phyloP scores from a whole-genome alignment of 2,113 vertebrate genomes.

The Catagonus wagneri region DNA sequence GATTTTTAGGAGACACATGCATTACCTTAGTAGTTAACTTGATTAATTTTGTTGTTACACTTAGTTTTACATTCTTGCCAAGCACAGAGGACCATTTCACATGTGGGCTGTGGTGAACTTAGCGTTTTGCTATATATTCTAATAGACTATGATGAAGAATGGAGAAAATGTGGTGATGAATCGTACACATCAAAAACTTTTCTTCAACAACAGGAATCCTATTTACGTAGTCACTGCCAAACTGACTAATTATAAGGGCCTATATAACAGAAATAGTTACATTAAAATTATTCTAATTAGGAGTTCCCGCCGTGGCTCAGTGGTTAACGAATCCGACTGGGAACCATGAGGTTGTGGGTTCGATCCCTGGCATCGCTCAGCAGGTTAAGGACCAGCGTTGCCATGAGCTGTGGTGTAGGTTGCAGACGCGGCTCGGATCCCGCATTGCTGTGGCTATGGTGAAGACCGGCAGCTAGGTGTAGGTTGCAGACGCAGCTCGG shows the following conservation, averaged over 20 bases:
- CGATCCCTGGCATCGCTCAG: too few species aligned
- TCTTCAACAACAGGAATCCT: not conserved
- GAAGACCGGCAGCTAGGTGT: too few species aligned
- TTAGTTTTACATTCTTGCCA: not conserved
- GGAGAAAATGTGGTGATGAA: not conserved
- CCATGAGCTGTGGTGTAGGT: too few species aligned
- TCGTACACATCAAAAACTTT: not conserved
- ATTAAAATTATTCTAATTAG: constrained; percentile 29
- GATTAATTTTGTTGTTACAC: not conserved
- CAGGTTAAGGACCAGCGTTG: too few species aligned
- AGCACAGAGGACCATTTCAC: not conserved
- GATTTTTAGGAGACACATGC: not conserved
- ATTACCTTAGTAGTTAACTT: not conserved
- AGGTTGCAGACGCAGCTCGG: too few species aligned
- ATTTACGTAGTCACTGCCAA: not conserved
- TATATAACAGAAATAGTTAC: not conserved
- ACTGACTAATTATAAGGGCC: not conserved
- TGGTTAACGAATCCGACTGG: too few species aligned
- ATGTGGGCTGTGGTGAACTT: not conserved
- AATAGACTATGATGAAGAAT: not conserved
- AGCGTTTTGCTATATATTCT: not conserved
- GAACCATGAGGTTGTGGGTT: too few species aligned
- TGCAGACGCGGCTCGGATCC: too few species aligned
- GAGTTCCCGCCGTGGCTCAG: too few species aligned
- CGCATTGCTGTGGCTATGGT: too few species aligned